A percentile compares a stretch with the other conserved stretches of the same genome.
These are phyloP conservation scores for Phoeniculus purpureus DNA, from an alignment of 2,797 vertebrate species.

Conservation along the genomic window DNA sequence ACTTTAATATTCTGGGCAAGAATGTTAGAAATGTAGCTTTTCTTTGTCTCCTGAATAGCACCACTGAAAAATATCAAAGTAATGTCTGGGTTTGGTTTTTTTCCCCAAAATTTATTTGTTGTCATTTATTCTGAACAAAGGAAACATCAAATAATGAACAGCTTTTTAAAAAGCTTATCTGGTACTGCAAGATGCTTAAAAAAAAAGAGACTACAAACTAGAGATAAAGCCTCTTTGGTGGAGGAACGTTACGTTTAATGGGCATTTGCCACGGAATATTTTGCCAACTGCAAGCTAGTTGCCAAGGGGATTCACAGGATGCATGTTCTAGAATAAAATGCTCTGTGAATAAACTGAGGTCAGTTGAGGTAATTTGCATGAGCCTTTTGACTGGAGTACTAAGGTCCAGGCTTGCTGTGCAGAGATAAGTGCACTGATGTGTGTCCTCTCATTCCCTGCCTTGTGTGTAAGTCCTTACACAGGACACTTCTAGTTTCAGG, in stretches of 20 bases:
- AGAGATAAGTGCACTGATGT: background rate
- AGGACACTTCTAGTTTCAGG: background rate
- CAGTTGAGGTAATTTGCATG: slow-evolving; percentile 48
- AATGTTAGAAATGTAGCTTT: slow-evolving; percentile 27
- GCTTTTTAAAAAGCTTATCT: slow-evolving; percentile 57
- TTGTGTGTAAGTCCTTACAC: background rate
- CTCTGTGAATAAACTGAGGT: slow-evolving; percentile 27
- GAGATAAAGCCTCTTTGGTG: slow-evolving; percentile 59
- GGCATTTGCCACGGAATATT: slow-evolving; percentile 57
- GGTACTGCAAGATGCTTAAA: slow-evolving; percentile 47
- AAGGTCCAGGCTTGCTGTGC: background rate
- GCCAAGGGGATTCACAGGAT: slow-evolving; percentile 54
- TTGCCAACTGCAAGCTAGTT: slow-evolving; percentile 48
- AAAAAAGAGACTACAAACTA: slow-evolving; percentile 35
- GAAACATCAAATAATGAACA: slow-evolving; percentile 54
- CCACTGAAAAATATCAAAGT: slow-evolving; percentile 40
- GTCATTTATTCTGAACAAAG: slow-evolving; percentile 44
- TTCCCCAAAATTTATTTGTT: slow-evolving; percentile 6
- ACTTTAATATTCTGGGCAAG: slow-evolving; percentile 26
- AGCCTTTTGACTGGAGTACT: background rate
- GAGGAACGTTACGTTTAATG: slow-evolving; percentile 52
- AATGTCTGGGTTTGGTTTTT: background rate
- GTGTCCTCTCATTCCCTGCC: background rate
- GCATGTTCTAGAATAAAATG: slow-evolving; percentile 49
- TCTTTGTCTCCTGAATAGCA: slow-evolving; percentile 7